phyloP scores from a whole-genome alignment of 23 tunicate species.

The Clavelina lepadiformis region DNA sequence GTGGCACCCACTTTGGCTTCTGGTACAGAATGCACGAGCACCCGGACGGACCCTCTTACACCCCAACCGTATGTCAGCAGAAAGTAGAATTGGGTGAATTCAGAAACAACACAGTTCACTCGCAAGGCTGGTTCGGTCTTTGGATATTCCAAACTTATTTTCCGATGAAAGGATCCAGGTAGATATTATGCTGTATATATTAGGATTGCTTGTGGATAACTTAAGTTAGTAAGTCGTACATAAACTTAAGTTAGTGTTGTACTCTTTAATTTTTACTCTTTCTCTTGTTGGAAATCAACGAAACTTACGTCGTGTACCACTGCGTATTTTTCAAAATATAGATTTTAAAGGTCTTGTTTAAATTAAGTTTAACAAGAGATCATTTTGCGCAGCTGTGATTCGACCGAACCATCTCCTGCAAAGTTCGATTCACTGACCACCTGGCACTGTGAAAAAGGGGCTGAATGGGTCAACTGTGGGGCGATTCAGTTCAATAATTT shows the following conservation, averaged over 20 bases:
- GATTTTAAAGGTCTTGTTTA: no score
- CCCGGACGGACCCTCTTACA: conserved; percentile 83
- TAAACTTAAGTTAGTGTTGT: no score
- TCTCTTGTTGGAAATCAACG: no score
- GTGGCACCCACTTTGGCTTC: conserved; percentile 90
- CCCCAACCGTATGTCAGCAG: conserved; percentile 49
- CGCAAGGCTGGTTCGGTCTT: conserved; percentile 84
- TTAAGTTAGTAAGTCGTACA: no score
- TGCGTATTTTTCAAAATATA: no score
- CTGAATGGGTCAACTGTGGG: conserved; percentile 90
- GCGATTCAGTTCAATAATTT: conserved; percentile 92
- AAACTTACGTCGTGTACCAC: no score
- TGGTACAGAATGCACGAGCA: conserved; percentile 87
- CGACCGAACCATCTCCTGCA: conserved; percentile 68
- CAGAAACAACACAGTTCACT: conserved; percentile 83
- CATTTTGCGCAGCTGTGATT: conserved; percentile 65
- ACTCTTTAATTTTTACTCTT: no score
- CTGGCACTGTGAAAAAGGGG: conserved; percentile 96
- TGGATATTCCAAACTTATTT: conserved; percentile 74
- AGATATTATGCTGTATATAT: no score
- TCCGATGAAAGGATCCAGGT: conserved; percentile 11
- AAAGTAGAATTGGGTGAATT: conserved; percentile 59
- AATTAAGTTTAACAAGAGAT: no score
- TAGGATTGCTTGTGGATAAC: no score
- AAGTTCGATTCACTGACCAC: conserved; percentile 63